Percentiles rank a stretch among this genome's conserved stretches.
These are phyloP conservation scores for Siniperca knerii DNA, from an alignment of 2,113 vertebrate genomes.

Conservation along the genomic window DNA sequence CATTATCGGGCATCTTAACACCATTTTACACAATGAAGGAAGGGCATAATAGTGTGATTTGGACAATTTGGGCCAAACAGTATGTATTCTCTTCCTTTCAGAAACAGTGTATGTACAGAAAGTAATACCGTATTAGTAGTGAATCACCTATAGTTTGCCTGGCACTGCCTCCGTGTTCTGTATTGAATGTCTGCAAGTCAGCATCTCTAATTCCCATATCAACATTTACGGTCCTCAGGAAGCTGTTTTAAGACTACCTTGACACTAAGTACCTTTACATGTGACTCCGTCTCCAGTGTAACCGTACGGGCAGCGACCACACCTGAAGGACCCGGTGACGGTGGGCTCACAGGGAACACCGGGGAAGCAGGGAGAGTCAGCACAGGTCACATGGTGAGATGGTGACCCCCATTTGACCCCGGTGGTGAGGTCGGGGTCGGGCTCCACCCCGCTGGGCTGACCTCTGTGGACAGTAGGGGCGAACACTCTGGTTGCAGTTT, in stretches of 20 bases:
- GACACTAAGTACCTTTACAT: slow-evolving; percentile 86
- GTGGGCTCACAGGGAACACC: slow-evolving; percentile 85
- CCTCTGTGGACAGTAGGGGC: slow-evolving; percentile 47
- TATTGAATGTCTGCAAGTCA: neutral
- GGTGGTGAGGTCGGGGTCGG: slow-evolving; percentile 54
- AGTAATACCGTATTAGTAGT: neutral
- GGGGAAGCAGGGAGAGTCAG: slow-evolving; percentile 86
- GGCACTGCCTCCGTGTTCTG: neutral
- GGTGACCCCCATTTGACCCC: slow-evolving; percentile 35
- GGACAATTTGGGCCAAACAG: neutral
- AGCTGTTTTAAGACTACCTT: neutral
- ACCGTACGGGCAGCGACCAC: slow-evolving; percentile 87
- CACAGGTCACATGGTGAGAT: slow-evolving; percentile 75
- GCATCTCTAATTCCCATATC: neutral
- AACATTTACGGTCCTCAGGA: neutral
- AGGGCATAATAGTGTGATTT: neutral
- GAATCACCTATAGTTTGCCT: neutral
- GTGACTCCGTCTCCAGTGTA: slow-evolving; percentile 88
- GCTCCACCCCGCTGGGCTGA: slow-evolving; percentile 29
- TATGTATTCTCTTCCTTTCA: neutral
- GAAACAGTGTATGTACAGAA: neutral
- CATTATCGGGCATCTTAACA: neutral
- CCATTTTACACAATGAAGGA: neutral
- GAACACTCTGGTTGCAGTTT: slow-evolving; percentile 49
- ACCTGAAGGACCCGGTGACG: slow-evolving; percentile 78